A percentile compares a stretch with the other conserved stretches of the same genome.
These are phyloP conservation scores for Frieseomelitta varia DNA, from an alignment of 1,140 invertebrate species.

Conservation along the genomic window DNA sequence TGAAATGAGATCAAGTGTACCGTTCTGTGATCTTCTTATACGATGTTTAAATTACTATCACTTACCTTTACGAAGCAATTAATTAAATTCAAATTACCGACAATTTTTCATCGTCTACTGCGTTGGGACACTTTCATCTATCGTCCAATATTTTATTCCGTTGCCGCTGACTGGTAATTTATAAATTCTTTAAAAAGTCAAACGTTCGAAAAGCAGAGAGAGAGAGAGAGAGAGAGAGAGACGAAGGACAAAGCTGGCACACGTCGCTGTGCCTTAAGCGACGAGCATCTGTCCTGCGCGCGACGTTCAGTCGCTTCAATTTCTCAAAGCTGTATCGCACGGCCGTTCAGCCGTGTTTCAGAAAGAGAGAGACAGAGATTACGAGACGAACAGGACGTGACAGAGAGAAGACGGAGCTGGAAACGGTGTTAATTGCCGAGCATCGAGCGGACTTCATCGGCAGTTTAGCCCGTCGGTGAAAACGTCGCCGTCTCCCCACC, in stretches of 20 bases:
- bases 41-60: too few species aligned
- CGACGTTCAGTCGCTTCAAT: conserved; percentile 28
- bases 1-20: too few species aligned
- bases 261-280: conserved; percentile 37
- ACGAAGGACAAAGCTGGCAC: background rate
- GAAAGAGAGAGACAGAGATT: background rate
- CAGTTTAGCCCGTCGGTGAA: background rate
- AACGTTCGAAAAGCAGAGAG: background rate
- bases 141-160: background rate
- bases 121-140: background rate
- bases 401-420: background rate
- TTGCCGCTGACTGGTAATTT: background rate
- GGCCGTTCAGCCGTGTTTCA: conserved; percentile 29
- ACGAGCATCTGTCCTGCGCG: conserved; percentile 3
- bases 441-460: conserved; percentile 19
- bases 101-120: too few species aligned
- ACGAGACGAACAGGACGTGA: background rate
- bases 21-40: too few species aligned
- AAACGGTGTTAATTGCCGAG: conserved; percentile 49
- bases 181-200: background rate
- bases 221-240: background rate
- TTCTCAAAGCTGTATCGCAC: conserved; percentile 34
- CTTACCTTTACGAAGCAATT: too few species aligned
- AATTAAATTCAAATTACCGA: too few species aligned
- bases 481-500: background rate